Evolutionary conservation across 2,113 vertebrate species (phyloP), one percentile per base, ranked within the genome.

Genomic region (Lontra canadensis): DNA sequence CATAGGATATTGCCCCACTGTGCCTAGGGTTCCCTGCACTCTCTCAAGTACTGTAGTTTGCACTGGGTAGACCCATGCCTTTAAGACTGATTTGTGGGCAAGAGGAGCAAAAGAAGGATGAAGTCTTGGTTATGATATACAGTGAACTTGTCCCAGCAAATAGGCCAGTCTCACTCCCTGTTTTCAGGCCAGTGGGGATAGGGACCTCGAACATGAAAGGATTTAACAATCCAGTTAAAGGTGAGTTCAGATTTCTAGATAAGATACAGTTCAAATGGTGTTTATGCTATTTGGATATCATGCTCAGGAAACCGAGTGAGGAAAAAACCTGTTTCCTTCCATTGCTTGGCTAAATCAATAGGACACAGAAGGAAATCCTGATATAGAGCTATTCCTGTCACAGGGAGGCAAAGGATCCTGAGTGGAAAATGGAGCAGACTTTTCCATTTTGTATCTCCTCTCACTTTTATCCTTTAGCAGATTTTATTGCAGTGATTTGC

Each of bases 351-450:
- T 92, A n/a, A 94, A 92, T 74, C 96, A 92, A 95, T 71, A 88
- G 69, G 63, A 59, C 57, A 74, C 94, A 34, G 87, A 84, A 96
- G 90, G 88, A 97, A 96, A 96, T 95, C 93, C 97, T 74, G 94
- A 85, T 79, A 49, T 25, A 92, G 83, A 97, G 92, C 5, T 61
- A 76, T 65, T 81, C 47, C 80, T 81, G 47, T 20, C 55, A 3
- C 39, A 63, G 57, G 85, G 26, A 89, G 36, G 59, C 44, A 59
- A 2, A 73, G 21, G 83, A 31, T 42, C 31, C 61, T 31, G 67
- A 57, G 55, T 13, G 49, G 79, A 86, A 97, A 92, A 86, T 52
- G 61, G 36, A 92, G 55, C 12, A 83, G 52, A 39, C 6, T n/a
- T 83, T 67, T 95, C 78, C 31, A 36, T 71, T 96, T 92, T 73